phyloP scores from a whole-genome alignment of 2,113 vertebrate genomes.

The Gallinago jamesoni region DNA sequence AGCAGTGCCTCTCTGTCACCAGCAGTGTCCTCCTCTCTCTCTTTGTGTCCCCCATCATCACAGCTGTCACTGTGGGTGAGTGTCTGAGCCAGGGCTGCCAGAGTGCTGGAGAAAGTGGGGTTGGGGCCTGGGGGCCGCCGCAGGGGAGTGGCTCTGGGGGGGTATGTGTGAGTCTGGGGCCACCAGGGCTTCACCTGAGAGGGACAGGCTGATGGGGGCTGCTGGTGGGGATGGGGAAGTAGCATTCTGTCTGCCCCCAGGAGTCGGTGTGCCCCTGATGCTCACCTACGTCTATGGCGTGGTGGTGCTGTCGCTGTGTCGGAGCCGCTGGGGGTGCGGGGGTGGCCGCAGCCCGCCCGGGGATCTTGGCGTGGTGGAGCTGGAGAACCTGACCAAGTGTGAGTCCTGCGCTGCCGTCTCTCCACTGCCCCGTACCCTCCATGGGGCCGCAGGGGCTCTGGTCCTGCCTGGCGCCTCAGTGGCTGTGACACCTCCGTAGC shows the following conservation, averaged over 20 bases:
- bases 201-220: not conserved
- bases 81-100: not conserved
- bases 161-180: not conserved
- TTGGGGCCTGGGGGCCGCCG: too few species aligned
- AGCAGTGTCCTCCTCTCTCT: constrained; percentile 86
- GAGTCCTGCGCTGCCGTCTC: constrained; percentile 24
- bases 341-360: constrained; percentile 71
- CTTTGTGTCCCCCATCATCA: constrained; percentile 86
- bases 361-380: constrained; percentile 51
- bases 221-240: not conserved
- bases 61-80: constrained; percentile 81
- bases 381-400: constrained; percentile 76
- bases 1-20: constrained; percentile 87
- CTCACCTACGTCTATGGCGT: constrained; percentile 85
- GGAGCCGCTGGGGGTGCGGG: constrained; percentile 78
- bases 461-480: not conserved
- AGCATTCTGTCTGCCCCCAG: constrained; percentile 46
- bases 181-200: rapidly evolving
- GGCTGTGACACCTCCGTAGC: not conserved
- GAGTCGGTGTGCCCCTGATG: constrained; percentile 84
- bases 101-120: rapidly evolving
- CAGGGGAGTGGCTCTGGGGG: rapidly evolving
- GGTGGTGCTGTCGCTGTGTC: constrained; percentile 85
- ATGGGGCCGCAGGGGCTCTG: rapidly evolving
- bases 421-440: not conserved